A percentile compares a stretch with the other conserved stretches of the same genome.
Evolutionary conservation across 2,113 vertebrate genomes (phyloP).

Genomic region (Callaeas wilsoni): DNA sequence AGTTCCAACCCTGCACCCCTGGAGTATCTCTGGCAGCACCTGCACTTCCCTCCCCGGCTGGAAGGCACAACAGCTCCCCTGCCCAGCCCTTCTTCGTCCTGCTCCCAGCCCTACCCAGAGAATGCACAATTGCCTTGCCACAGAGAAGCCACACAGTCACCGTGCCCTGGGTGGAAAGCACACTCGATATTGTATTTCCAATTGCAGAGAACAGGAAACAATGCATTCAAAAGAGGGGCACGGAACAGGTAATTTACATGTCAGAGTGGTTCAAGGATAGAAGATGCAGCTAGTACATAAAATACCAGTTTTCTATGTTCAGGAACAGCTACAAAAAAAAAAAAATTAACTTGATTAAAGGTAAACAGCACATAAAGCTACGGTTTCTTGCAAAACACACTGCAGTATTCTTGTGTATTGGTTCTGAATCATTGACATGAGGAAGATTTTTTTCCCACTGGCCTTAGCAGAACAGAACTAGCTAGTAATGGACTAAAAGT

Average conservation of each 20-base stretch:
- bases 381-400: background rate
- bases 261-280: background rate
- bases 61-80: background rate
- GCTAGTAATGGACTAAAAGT: background rate
- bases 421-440: background rate
- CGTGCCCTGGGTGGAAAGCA: background rate
- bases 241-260: background rate
- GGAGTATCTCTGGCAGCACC: rapidly evolving
- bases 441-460: background rate
- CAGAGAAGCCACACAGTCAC: background rate
- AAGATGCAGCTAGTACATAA: background rate
- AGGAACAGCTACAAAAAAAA: background rate
- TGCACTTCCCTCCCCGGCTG: background rate
- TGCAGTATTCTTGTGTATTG: background rate
- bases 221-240: slow-evolving; percentile 3
- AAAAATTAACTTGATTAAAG: background rate
- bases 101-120: background rate
- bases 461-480: background rate
- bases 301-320: background rate
- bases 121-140: background rate
- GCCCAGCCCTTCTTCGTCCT: background rate
- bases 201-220: background rate
- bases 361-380: background rate
- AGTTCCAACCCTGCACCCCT: background rate
- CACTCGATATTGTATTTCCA: rapidly evolving